Base-by-base conservation (phyloP, 2,797 vertebrate species). In the Galaxias olidus region DNA sequence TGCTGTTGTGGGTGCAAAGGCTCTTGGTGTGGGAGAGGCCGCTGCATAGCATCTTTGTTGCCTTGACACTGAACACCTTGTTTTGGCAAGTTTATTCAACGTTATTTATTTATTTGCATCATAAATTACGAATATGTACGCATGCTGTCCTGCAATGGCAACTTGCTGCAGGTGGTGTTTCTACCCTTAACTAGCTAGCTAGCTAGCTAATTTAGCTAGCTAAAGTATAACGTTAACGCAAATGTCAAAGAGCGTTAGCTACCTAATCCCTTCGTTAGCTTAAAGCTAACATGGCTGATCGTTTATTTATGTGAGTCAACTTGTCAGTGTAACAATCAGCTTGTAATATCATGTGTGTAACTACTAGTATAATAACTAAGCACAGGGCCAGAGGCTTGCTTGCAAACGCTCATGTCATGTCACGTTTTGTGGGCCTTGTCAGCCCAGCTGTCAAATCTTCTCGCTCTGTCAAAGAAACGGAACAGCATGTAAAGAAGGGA, bases 21-120 rank as follows among this genome's bases (percentile, higher is more conserved):
- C 90, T 98, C 76, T 79, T 97, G 81, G 96, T 98, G 19, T 98
- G 96, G 96, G 97, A 98, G 89, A 95, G 93, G 91, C 96, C 97
- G 74, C 80, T 97, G 69, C 93, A 93, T 79, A 98, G 96, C 90
- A 81, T 95, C 86, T 84, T 91, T 59, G 94, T 91, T 4, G 95
- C 95, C 4, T 89, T 93, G 52, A 92, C 94, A 1, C 93, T 98
- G 69, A 95, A 97, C 90, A 96, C 96, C 55, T 86, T 93, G 49
- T 96, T 98, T 87, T 97, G 96, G 96, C 97, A 92, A 93, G 48
- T 19, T 19, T n/a, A 30, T 15, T 11, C n/a, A 51, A 17, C 5
- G 15, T 42, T 30, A 30, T 30, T 30, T 30, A 30, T 3, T 30
- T 3, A 2, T 30, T 30, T 30, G 30, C 30, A 30, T 30, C 30